Base-by-base conservation (phyloP, 1,140 invertebrate species). In the Augochlora pura region DNA sequence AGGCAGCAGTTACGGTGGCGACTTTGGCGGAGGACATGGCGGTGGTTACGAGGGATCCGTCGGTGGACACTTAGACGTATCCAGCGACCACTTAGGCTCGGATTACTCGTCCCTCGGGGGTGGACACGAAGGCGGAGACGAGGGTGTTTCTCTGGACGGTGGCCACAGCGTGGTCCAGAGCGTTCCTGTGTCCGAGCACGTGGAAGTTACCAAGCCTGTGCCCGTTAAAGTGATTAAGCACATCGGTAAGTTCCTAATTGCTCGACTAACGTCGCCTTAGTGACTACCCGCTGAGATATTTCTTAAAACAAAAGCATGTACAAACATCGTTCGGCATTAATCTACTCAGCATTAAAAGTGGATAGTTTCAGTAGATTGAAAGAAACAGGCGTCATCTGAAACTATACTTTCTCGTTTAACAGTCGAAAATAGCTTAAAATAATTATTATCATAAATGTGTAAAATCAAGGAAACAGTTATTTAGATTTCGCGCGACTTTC, bases 201-300 rank as follows among this genome's bases (percentile, higher is more conserved):
- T 95, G 27, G 96, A 97, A 90, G 95, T 96, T 49, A 95, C 95
- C 52, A 96, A 95, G 87, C 96, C 96, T 60, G 94, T 96, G 16
- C 93, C 95, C 18, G 93, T 96, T 59, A 96, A 96, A 66, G 93
- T 96, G 63, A 95, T 96, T 88, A 96, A 96, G 88, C 95, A 96
- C 86, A 94, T 96, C 21, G 95, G 95, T 93, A 88, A 90, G 87
- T 82, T 21, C 9, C 7, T n/a, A n/a, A 57, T 57, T 9, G 54
- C n/a, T n/a, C 49, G 49, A 16, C 16, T 52, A 52, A 52, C 16
- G 49, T 6, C 18, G 0, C 4, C 49, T 52, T 16, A 2, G 49
- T 16, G 14, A 6, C n/a, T n/a, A n/a, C n/a, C n/a, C 16, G 1
- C 2, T 5, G 14, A 4, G 21, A 52, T 52, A 3, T 18, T 52